A percentile compares a stretch with the other conserved stretches of the same genome.
These are phyloP conservation scores for Semicossyphus pulcher DNA, from an alignment of 2,113 vertebrate species.

Conservation along the genomic window DNA sequence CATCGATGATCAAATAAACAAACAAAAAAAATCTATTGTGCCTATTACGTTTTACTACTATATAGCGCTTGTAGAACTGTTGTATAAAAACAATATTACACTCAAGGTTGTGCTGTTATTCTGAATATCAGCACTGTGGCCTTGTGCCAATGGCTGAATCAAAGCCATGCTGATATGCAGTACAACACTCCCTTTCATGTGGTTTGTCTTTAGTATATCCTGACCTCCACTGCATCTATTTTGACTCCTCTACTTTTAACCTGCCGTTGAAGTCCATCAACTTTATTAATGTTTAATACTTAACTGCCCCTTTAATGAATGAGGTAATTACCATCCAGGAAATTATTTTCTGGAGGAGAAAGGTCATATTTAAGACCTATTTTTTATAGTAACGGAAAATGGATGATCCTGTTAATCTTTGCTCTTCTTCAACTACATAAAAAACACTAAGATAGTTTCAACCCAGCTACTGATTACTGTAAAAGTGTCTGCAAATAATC, in stretches of 20 bases:
- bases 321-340: neutral
- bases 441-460: neutral
- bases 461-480: neutral
- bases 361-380: neutral
- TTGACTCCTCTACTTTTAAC: neutral
- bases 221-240: neutral
- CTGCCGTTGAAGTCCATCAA: neutral
- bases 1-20: too few species aligned
- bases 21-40: too few species aligned
- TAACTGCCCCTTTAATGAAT: neutral
- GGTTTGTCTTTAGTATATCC: too few species aligned
- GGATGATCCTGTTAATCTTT: neutral
- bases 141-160: too few species aligned
- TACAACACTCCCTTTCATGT: too few species aligned
- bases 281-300: neutral
- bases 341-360: neutral
- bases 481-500: neutral
- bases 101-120: too few species aligned
- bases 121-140: too few species aligned
- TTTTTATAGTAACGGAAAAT: neutral
- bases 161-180: too few species aligned
- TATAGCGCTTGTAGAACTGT: too few species aligned
- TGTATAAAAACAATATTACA: too few species aligned
- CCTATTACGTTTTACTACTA: too few species aligned
- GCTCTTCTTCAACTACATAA: neutral